These are phyloP conservation scores for Ephialtes manifestator DNA, from an alignment of 2,888 invertebrate genomes.

Conservation along the genomic window DNA sequence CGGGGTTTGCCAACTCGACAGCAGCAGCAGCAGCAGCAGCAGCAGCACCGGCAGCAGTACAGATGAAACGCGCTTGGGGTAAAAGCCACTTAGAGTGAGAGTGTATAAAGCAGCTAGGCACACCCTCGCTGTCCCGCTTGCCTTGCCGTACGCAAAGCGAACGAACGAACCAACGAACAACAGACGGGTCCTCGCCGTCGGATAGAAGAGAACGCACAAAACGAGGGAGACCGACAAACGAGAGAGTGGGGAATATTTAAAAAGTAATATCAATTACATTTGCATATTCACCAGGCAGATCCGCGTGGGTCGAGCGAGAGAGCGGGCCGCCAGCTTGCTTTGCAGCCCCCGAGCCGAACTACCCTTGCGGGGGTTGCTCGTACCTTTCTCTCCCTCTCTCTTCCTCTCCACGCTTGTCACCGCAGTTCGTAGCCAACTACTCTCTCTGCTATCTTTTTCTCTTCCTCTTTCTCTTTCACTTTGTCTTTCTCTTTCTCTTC, in stretches of 20 bases:
- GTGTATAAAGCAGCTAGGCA: conserved; percentile 80
- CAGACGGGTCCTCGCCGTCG: conserved; percentile 78
- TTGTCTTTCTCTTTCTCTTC: conserved; percentile 27
- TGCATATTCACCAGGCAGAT: conserved; percentile 83
- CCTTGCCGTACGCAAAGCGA: conserved; percentile 64
- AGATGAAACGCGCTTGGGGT: conserved; percentile 72
- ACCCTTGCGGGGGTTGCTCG: conserved; percentile 59
- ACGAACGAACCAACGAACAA: conserved; percentile 76
- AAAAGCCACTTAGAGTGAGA: conserved; percentile 84
- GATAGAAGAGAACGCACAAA: conserved; percentile 70
- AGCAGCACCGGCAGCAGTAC: conserved; percentile 59
- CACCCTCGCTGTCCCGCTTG: conserved; percentile 72
- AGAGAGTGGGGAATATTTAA: conserved; percentile 85
- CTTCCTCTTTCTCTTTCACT: background rate
- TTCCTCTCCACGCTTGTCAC: conserved; percentile 63
- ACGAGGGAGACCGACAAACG: conserved; percentile 62
- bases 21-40: conserved; percentile 41
- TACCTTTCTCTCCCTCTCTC: conserved; percentile 65
- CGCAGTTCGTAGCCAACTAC: conserved; percentile 61
- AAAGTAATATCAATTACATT: conserved; percentile 86
- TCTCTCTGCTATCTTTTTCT: conserved; percentile 39
- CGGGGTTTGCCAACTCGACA: conserved; percentile 61
- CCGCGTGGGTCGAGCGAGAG: conserved; percentile 69
- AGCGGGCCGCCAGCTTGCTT: conserved; percentile 67
- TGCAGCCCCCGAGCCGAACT: conserved; percentile 72